Evolutionary conservation across 2,888 invertebrate species (phyloP).

Genomic region (Anoplius nigerrimus): DNA sequence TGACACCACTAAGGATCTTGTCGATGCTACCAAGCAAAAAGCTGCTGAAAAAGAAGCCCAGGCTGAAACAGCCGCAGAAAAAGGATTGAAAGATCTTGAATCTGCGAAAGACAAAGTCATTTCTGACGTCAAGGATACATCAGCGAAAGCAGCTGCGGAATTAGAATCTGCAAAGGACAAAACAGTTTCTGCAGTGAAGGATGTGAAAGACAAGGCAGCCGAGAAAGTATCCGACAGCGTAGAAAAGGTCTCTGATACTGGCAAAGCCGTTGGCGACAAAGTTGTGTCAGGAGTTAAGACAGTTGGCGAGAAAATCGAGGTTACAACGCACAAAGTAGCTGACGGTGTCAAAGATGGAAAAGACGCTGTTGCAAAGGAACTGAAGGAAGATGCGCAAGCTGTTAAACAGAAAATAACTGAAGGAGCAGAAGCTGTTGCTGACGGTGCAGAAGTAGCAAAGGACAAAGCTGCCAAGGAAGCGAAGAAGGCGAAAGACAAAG

Average conservation of each 20-base stretch:
- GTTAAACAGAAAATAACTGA: constrained; percentile 41
- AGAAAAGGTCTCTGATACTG: constrained; percentile 67
- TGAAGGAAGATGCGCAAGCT: constrained; percentile 38
- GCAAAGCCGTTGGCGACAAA: constrained; percentile 76
- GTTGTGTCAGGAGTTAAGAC: constrained; percentile 40
- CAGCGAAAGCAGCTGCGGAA: constrained; percentile 20
- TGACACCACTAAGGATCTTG: constrained; percentile 52
- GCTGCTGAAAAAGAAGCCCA: constrained; percentile 27
- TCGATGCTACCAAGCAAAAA: constrained; percentile 56
- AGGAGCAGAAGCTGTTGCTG: constrained; percentile 36
- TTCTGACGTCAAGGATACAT: constrained; percentile 72
- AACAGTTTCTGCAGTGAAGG: constrained; percentile 26
- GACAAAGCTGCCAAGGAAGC: constrained; percentile 50
- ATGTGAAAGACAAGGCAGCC: constrained; percentile 28
- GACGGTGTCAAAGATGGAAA: constrained; percentile 23
- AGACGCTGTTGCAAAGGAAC: constrained; percentile 35
- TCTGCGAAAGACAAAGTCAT: constrained; percentile 15
- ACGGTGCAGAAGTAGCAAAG: constrained; percentile 25
- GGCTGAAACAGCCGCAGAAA: constrained; percentile 18
- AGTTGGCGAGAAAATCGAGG: constrained; percentile 42
- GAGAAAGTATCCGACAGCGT: constrained; percentile 37
- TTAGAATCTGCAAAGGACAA: constrained; percentile 43
- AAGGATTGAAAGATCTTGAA: constrained; percentile 57
- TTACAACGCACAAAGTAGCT: constrained; percentile 24
- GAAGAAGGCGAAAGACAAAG: constrained; percentile 59